Base-by-base conservation (phyloP, 2,797 vertebrate genomes). In the Hyperoplus lanceolatus region DNA sequence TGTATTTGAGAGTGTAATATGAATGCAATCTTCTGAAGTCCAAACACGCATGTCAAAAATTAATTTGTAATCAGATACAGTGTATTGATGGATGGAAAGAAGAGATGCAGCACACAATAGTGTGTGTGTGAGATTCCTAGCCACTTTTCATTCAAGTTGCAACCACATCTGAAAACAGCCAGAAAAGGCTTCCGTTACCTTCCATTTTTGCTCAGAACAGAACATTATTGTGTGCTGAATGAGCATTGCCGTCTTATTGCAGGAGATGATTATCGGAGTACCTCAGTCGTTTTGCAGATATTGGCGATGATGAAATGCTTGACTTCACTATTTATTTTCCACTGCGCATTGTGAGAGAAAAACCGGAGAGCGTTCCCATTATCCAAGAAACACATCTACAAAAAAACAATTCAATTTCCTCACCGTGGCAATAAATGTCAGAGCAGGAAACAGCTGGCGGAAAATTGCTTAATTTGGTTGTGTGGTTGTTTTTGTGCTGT, bases 371-470 rank as follows among this genome's bases (percentile, higher is more conserved):
- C 14, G 10, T 21, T 53, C 7, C 51, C 54, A 73, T 89, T 83
- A 82, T 78, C 83, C 75, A 78, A 66, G 56, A 70, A 63, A 80
- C 84, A 74, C 68, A 43, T 73, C 65, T 29, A 51, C 61, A 48
- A 55, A 66, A 29, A 82, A 86, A 83, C 81, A 78, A 84, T 83
- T 87, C 79, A 80, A 81, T 91, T 84, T 91, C 64, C 78, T 70
- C 61, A 38, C 71, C 21, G 60, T 58, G 62, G 54, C 50, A 65
- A 82, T 75, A 87, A 87, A 82, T 73, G 83, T 82, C 83, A 77
- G 70, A 39, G 80, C 79, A 64, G 73, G 75, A 84, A 85, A 85
- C 71, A 59, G 64, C 66, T 77, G 78, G 80, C 42, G 41, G 71
- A 75, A 59, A 74, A 76, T 45, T 14, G 60, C 18, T 70, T 63